These are phyloP conservation scores for Neuroterus valhalla DNA, from an alignment of 1,140 invertebrate genomes.

Conservation along the genomic window DNA sequence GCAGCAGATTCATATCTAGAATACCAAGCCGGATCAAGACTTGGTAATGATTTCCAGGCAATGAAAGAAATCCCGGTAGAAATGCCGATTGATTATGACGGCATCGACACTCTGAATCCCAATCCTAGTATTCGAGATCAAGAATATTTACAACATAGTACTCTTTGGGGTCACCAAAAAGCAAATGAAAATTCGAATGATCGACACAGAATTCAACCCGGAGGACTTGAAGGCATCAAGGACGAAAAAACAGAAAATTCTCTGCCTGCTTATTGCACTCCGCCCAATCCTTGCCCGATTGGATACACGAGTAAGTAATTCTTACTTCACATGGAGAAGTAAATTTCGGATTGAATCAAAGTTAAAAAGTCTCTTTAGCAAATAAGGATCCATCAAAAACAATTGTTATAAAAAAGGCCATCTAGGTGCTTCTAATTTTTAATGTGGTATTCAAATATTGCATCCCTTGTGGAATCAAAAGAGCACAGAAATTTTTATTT, in stretches of 20 bases:
- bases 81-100: slow-evolving; percentile 78
- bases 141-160: slow-evolving; percentile 92
- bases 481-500: no score
- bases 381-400: no score
- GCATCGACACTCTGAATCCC: slow-evolving; percentile 78
- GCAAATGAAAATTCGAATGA: slow-evolving; percentile 78
- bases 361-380: no score
- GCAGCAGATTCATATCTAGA: slow-evolving; percentile 79
- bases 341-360: neutral
- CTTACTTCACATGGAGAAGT: slow-evolving; percentile 22
- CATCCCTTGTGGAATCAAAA: no score
- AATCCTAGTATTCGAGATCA: slow-evolving; percentile 89
- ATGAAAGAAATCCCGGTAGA: slow-evolving; percentile 74
- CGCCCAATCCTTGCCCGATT: slow-evolving; percentile 97
- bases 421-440: no score
- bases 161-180: slow-evolving; percentile 89
- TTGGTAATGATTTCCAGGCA: slow-evolving; percentile 75
- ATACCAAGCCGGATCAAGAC: slow-evolving; percentile 77
- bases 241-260: slow-evolving; percentile 93
- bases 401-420: no score
- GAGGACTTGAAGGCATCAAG: slow-evolving; percentile 78
- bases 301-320: slow-evolving; percentile 82
- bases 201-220: slow-evolving; percentile 64
- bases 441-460: no score
- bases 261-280: slow-evolving; percentile 98